These are phyloP conservation scores for Danaus melanippus DNA, from an alignment of 1,140 invertebrate species.

Conservation along the genomic window DNA sequence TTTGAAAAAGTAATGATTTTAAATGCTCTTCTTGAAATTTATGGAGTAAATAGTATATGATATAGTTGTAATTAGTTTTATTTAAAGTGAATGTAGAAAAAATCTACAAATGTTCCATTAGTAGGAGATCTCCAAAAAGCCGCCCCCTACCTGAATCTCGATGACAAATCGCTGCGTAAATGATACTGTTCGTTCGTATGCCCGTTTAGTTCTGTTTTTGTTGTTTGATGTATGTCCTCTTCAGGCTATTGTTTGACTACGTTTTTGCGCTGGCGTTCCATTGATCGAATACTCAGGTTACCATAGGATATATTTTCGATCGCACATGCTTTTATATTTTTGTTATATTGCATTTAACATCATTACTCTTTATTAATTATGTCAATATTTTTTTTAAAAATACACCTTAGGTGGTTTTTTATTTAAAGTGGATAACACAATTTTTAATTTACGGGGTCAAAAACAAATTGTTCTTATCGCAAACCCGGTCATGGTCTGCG, in stretches of 20 bases:
- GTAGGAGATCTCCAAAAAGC: slow-evolving; percentile 32
- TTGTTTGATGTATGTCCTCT: slow-evolving; percentile 62
- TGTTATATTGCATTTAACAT: slow-evolving; percentile 1
- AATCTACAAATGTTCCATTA: not conserved
- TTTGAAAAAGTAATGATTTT: too few relatives aligned
- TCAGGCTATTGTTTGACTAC: slow-evolving; percentile 37
- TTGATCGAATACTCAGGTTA: slow-evolving; percentile 12
- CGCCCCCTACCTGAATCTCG: slow-evolving; percentile 46
- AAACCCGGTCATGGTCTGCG: slow-evolving; percentile 39
- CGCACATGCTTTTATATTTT: slow-evolving; percentile 5
- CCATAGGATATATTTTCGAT: slow-evolving; percentile 1
- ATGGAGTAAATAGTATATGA: too few relatives aligned
- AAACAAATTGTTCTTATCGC: slow-evolving; percentile 17
- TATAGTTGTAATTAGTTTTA: too few relatives aligned
- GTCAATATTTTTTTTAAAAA: not conserved
- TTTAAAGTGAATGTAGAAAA: too few relatives aligned
- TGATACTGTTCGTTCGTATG: slow-evolving; percentile 59
- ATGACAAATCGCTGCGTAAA: slow-evolving; percentile 67
- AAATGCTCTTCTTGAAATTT: too few relatives aligned
- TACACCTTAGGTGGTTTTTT: slow-evolving; percentile 6
- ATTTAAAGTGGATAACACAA: slow-evolving; percentile 14
- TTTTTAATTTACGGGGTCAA: slow-evolving; percentile 14
- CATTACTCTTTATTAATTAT: not conserved
- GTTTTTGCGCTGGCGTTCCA: slow-evolving; percentile 17
- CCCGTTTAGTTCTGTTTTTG: slow-evolving; percentile 53